Percentiles rank a stretch among this genome's conserved stretches.
Conservation (phyloP, 2,888 invertebrate genomes). For the Orchesella flavescens region DNA sequence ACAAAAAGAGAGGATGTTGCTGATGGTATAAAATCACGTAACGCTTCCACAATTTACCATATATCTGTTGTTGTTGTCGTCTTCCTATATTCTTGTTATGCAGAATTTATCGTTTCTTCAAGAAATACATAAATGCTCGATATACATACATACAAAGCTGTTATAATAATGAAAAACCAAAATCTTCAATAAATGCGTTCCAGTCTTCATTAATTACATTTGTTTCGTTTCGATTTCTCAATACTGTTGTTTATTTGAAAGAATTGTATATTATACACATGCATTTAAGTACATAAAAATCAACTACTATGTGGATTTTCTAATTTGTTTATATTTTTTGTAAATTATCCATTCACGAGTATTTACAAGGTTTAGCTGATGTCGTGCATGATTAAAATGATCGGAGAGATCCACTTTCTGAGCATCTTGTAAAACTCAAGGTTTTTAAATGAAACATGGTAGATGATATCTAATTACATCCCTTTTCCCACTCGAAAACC, state of each 20-base stretch:
- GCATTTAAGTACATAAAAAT: too few species aligned
- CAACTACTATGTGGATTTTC: neutral
- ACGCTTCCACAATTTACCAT: conserved; percentile 33
- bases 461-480: neutral
- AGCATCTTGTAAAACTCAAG: neutral
- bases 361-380: neutral
- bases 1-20: conserved; percentile 46
- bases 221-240: neutral
- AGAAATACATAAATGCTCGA: conserved; percentile 21
- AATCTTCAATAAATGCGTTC: conserved; percentile 24
- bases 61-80: conserved; percentile 19
- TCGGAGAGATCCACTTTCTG: neutral
- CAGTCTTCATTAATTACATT: neutral
- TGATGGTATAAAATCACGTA: conserved; percentile 32
- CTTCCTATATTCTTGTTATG: conserved; percentile 36
- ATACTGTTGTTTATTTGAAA: too few species aligned
- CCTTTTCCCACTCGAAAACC: neutral
- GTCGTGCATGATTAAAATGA: neutral
- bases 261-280: too few species aligned
- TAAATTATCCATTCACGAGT: neutral
- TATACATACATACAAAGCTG: conserved; percentile 5
- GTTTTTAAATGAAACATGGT: neutral
- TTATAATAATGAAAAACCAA: neutral
- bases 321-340: neutral
- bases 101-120: conserved; percentile 20